Evolutionary conservation across 2,113 vertebrate species (phyloP).

Genomic region (Scortum barcoo): DNA sequence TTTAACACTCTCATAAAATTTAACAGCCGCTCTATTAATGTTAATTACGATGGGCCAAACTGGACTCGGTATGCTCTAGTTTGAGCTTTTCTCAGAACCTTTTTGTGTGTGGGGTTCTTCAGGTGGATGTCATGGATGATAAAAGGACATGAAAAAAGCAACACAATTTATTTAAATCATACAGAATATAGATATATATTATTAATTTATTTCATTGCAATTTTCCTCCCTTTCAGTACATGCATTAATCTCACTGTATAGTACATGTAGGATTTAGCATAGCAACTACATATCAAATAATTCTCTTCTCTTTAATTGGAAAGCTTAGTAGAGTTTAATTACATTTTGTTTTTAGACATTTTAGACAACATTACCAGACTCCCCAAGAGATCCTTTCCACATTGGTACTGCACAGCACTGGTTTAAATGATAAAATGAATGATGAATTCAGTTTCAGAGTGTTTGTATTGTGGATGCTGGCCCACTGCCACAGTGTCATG

Average conservation of each 20-base stretch:
- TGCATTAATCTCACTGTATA: too few relatives aligned
- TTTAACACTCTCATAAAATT: slow-evolving; percentile 12
- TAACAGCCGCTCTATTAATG: slow-evolving; percentile 5
- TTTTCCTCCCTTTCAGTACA: neutral
- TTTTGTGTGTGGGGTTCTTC: neutral
- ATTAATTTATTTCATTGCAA: neutral
- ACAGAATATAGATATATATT: too few relatives aligned
- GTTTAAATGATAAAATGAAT: neutral
- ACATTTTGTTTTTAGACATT: neutral
- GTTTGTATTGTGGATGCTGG: neutral
- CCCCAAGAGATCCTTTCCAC: neutral
- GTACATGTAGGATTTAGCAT: neutral
- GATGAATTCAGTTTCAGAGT: neutral
- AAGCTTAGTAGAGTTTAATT: neutral
- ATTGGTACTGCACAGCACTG: neutral
- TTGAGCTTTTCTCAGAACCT: neutral
- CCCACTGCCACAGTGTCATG: neutral
- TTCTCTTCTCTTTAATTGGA: neutral
- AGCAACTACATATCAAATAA: neutral
- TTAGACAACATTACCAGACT: neutral
- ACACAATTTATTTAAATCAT: neutral
- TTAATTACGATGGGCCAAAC: neutral
- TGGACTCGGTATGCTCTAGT: neutral
- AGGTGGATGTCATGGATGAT: neutral
- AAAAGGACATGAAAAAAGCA: too few relatives aligned